Evolutionary conservation across 2,888 invertebrate genomes (phyloP).

Genomic region (Micropterix aruncella): DNA sequence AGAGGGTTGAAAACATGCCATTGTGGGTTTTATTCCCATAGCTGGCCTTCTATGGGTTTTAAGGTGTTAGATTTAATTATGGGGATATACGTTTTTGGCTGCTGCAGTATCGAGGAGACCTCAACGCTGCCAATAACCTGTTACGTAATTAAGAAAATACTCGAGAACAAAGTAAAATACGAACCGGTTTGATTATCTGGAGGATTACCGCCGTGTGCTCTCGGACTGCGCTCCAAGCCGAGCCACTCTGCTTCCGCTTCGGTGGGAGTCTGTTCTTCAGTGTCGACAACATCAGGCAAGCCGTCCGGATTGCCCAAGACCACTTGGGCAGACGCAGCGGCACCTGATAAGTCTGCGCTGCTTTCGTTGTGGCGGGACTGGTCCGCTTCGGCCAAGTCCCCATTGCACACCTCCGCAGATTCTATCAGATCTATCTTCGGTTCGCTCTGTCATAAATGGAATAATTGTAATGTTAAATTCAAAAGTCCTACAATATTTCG

Average conservation of each 20-base stretch:
- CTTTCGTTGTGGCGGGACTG: conserved; percentile 41
- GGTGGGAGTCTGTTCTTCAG: conserved; percentile 34
- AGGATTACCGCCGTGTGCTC: conserved; percentile 40
- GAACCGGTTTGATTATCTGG: conserved; percentile 41
- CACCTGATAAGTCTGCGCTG: conserved; percentile 14
- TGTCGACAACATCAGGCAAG: conserved; percentile 34
- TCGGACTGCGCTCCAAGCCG: conserved; percentile 50
- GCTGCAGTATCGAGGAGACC: too few species aligned
- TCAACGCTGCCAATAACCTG: too few species aligned
- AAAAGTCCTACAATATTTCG: too few species aligned
- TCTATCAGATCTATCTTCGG: conserved; percentile 32
- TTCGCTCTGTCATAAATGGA: too few species aligned
- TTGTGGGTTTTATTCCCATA: too few species aligned
- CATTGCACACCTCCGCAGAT: conserved; percentile 46
- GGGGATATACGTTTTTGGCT: too few species aligned
- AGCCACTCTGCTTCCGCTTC: conserved; percentile 46
- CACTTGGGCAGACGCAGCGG: conserved; percentile 12
- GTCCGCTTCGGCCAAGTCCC: conserved; percentile 69
- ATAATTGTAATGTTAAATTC: conserved; percentile 4
- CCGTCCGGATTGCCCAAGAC: conserved; percentile 19
- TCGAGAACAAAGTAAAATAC: too few species aligned
- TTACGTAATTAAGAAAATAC: too few species aligned
- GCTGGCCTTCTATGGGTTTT: too few species aligned
- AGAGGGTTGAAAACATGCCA: too few species aligned
- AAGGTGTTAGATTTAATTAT: too few species aligned